These are phyloP conservation scores for Trichomycterus rosablanca DNA, from an alignment of 2,113 vertebrate genomes.

Conservation along the genomic window DNA sequence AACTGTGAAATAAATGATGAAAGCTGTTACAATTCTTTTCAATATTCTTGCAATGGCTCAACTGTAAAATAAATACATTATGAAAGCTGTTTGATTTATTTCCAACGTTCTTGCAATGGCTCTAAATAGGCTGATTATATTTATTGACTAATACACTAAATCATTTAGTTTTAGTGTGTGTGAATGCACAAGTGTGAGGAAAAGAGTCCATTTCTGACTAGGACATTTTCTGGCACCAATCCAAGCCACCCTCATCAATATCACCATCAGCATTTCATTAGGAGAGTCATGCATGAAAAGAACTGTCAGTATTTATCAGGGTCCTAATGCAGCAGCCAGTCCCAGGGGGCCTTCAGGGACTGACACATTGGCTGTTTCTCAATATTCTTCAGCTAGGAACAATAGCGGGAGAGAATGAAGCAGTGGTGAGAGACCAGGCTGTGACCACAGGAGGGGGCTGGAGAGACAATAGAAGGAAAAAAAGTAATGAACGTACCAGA, in stretches of 20 bases:
- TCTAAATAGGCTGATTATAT: neutral
- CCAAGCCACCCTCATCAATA: constrained; percentile 23
- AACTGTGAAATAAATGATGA: constrained; percentile 13
- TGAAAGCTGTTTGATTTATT: too few relatives aligned
- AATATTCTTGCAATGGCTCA: neutral
- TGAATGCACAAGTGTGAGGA: neutral
- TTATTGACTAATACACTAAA: neutral
- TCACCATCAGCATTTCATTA: constrained; percentile 31
- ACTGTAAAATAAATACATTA: too few relatives aligned
- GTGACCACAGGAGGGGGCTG: constrained; percentile 26
- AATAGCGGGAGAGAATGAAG: neutral
- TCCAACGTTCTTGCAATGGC: neutral
- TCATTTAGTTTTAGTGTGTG: constrained; percentile 15
- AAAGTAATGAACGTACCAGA: neutral
- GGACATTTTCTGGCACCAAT: constrained; percentile 7
- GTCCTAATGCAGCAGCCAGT: constrained; percentile 22
- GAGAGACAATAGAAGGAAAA: neutral
- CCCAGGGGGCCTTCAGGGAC: constrained; percentile 9
- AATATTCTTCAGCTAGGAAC: too few relatives aligned
- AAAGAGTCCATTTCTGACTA: neutral
- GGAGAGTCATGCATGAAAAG: constrained; percentile 20
- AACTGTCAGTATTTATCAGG: constrained; percentile 20
- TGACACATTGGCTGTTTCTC: neutral
- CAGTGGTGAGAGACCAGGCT: neutral
- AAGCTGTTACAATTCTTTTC: too few relatives aligned